Percentiles rank a stretch among this genome's conserved stretches.
phyloP scores from a whole-genome alignment of 2,113 vertebrate genomes.

The Varanus komodoensis region DNA sequence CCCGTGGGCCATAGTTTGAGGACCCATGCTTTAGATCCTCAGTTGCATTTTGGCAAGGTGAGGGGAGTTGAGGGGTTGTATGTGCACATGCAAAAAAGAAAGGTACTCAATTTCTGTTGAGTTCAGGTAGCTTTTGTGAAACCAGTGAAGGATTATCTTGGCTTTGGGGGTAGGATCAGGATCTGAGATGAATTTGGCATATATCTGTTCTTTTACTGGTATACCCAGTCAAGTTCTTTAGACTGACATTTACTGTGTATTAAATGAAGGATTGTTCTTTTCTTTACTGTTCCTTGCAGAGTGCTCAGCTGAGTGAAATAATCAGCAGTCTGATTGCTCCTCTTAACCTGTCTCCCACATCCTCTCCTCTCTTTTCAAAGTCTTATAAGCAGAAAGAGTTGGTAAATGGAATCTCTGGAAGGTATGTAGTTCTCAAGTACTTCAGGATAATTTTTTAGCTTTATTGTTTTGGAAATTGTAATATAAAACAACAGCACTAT shows the following conservation, averaged over 20 bases:
- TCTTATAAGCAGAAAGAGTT: slow-evolving; percentile 74
- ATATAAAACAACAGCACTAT: neutral
- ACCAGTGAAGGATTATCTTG: no score
- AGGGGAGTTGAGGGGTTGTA: no score
- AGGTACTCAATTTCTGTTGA: no score
- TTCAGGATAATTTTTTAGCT: neutral
- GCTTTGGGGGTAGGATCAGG: no score
- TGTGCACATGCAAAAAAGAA: no score
- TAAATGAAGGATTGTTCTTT: neutral
- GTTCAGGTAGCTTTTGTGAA: no score
- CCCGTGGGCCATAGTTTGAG: no score
- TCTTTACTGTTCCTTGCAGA: slow-evolving; percentile 80
- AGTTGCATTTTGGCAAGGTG: no score
- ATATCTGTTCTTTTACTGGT: no score
- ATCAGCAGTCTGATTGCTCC: slow-evolving; percentile 91
- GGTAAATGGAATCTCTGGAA: slow-evolving; percentile 77
- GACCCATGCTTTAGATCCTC: no score
- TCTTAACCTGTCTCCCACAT: slow-evolving; percentile 82
- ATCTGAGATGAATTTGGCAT: no score
- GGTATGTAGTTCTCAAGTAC: slow-evolving; percentile 73
- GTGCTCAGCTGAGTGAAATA: slow-evolving; percentile 91
- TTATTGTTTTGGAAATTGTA: neutral
- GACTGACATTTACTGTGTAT: neutral
- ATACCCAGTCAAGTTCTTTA: no score
- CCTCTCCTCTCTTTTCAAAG: slow-evolving; percentile 82